Conservation (phyloP, 2,113 vertebrate genomes). For the Callipepla californica region DNA sequence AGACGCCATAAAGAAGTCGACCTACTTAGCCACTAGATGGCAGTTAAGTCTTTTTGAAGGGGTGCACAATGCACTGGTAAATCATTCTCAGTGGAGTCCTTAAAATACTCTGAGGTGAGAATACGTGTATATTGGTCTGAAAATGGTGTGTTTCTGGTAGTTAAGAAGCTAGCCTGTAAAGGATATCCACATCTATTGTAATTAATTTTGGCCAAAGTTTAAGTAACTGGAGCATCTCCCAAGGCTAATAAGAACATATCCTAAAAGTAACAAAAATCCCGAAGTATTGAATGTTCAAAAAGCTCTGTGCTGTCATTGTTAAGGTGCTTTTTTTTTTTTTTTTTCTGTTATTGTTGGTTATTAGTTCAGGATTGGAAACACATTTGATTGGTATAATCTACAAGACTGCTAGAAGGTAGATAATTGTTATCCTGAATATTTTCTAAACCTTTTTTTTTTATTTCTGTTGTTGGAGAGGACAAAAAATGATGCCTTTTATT, state of each 20-base stretch:
- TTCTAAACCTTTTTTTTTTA: background rate
- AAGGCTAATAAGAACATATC: background rate
- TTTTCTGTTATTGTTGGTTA: background rate
- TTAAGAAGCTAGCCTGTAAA: background rate
- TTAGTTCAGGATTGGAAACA: background rate
- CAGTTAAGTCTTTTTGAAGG: slow-evolving; percentile 58
- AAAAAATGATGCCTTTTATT: too few relatives aligned
- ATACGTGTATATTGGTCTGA: background rate
- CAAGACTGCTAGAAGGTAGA: background rate
- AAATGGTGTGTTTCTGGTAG: background rate
- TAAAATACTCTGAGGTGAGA: too few relatives aligned
- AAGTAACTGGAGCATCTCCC: background rate
- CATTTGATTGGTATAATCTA: background rate
- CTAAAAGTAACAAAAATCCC: background rate
- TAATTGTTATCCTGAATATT: too few relatives aligned
- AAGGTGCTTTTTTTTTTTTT: background rate
- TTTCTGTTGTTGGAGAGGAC: background rate
- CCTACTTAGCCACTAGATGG: slow-evolving; percentile 68
- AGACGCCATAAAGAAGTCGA: background rate
- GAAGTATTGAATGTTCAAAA: background rate
- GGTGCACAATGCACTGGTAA: accelerated
- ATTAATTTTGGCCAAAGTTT: background rate
- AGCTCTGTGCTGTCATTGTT: background rate
- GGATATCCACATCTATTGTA: accelerated
- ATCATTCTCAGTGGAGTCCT: too few relatives aligned